These are phyloP conservation scores for Alces alces DNA, from an alignment of 2,113 vertebrate species.

Conservation along the genomic window DNA sequence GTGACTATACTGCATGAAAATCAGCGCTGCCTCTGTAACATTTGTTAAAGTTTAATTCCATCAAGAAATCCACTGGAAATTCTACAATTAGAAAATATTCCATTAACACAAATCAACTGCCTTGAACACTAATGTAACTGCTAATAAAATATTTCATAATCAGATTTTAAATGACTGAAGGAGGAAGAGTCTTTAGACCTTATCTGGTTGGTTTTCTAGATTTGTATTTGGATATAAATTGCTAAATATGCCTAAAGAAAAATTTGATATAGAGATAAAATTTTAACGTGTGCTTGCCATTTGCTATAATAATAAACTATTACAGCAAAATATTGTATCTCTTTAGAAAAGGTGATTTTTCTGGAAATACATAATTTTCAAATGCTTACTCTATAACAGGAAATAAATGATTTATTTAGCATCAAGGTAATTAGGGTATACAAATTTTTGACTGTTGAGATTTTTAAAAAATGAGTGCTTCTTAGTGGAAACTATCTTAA, in stretches of 20 bases:
- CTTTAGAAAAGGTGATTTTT: not conserved
- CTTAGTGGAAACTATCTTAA: not conserved
- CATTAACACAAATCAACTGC: not conserved
- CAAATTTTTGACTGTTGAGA: not conserved
- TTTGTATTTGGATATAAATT: not conserved
- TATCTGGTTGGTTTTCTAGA: not conserved
- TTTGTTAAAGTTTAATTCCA: not conserved
- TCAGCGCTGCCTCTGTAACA: not conserved
- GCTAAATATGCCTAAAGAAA: not conserved
- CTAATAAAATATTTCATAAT: not conserved
- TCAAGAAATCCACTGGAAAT: not conserved
- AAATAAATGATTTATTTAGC: not conserved
- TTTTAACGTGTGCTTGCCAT: not conserved
- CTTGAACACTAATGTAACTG: not conserved
- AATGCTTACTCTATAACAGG: not conserved
- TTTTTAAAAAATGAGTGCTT: not conserved
- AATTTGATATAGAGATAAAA: not conserved
- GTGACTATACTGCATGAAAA: not conserved
- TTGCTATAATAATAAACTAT: not conserved
- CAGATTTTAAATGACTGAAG: not conserved
- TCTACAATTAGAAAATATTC: not conserved
- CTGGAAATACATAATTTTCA: not conserved
- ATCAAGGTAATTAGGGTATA: not conserved
- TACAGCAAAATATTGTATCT: not conserved
- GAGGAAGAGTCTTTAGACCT: not conserved